Conservation (phyloP, 2,888 invertebrate genomes). For the Apocheima hispidaria region DNA sequence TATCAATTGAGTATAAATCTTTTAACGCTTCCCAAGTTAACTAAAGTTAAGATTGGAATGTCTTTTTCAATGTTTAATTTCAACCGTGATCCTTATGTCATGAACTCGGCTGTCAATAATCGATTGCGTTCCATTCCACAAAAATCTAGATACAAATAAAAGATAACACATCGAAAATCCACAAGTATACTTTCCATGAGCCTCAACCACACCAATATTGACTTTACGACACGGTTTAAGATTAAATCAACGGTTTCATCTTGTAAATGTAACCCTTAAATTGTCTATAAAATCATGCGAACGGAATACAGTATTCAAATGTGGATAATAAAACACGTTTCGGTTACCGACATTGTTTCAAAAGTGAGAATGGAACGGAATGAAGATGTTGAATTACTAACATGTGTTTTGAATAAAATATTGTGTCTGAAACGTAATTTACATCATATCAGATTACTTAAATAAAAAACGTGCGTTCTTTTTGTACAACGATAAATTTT, state of each 20-base stretch:
- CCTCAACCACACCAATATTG: conserved; percentile 65
- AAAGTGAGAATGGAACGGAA: conserved; percentile 42
- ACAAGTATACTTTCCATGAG: conserved; percentile 65
- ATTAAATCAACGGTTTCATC: conserved; percentile 78
- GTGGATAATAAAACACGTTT: conserved; percentile 60
- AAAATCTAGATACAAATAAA: conserved; percentile 38
- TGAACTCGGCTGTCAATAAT: conserved; percentile 17
- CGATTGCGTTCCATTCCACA: conserved; percentile 27
- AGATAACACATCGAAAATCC: conserved; percentile 62
- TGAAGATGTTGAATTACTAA: conserved; percentile 43
- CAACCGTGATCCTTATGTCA: conserved; percentile 4
- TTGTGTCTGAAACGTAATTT: conserved; percentile 19
- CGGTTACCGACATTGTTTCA: conserved; percentile 52
- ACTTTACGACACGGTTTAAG: conserved; percentile 74
- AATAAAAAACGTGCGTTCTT: neutral
- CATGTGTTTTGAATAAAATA: conserved; percentile 41
- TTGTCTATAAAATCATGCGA: conserved; percentile 74
- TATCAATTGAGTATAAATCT: too few relatives aligned
- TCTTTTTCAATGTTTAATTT: conserved; percentile 12
- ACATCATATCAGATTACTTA: conserved; percentile 26
- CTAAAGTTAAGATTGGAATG: neutral
- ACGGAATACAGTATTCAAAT: conserved; percentile 63
- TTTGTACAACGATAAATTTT: neutral
- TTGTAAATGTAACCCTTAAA: conserved; percentile 76
- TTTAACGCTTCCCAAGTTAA: neutral